phyloP scores from a whole-genome alignment of 2,888 invertebrate genomes.

The Yponomeuta evonymella region DNA sequence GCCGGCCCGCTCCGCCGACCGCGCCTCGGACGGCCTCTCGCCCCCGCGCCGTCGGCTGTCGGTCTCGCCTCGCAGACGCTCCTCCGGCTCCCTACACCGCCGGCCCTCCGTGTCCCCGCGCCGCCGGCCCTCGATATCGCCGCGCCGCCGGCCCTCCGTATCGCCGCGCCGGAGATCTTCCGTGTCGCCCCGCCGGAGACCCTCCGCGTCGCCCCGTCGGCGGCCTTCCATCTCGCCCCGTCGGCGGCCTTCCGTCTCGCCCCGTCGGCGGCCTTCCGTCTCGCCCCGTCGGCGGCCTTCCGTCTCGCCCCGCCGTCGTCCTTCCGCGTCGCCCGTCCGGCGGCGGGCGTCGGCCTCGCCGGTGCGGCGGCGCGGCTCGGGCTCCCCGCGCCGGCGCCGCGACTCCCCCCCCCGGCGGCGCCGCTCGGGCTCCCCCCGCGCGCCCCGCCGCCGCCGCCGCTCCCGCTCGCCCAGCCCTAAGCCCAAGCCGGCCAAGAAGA shows the following conservation, averaged over 20 bases:
- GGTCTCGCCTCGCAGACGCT: slow-evolving; percentile 28
- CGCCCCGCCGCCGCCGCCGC: slow-evolving; percentile 32
- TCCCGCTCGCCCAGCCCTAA: slow-evolving; percentile 28
- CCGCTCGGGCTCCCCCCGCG: slow-evolving; percentile 25
- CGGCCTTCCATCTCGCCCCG: slow-evolving; percentile 28
- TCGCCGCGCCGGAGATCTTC: no score
- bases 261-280: slow-evolving; percentile 27
- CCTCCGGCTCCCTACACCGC: slow-evolving; percentile 30
- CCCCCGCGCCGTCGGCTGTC: slow-evolving; percentile 25
- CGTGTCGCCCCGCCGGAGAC: slow-evolving; percentile 26
- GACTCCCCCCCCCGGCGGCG: slow-evolving; percentile 29
- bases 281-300: no score
- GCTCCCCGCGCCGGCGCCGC: slow-evolving; percentile 31
- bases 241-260: slow-evolving; percentile 22
- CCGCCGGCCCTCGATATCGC: slow-evolving; percentile 22
- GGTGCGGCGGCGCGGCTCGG: no score
- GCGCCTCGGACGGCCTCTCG: slow-evolving; percentile 34
- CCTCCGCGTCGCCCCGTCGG: slow-evolving; percentile 29
- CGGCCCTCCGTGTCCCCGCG: slow-evolving; percentile 28
- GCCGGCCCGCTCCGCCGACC: slow-evolving; percentile 28
- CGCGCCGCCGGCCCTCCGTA: slow-evolving; percentile 27
- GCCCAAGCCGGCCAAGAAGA: slow-evolving; percentile 8
- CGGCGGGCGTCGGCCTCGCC: no score
- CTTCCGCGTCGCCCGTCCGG: slow-evolving; percentile 30
- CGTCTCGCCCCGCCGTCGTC: no score